Evolutionary conservation across 1,140 invertebrate species (phyloP), one percentile per base, ranked within the genome.

Genomic region (Dendrolimus kikuchii): DNA sequence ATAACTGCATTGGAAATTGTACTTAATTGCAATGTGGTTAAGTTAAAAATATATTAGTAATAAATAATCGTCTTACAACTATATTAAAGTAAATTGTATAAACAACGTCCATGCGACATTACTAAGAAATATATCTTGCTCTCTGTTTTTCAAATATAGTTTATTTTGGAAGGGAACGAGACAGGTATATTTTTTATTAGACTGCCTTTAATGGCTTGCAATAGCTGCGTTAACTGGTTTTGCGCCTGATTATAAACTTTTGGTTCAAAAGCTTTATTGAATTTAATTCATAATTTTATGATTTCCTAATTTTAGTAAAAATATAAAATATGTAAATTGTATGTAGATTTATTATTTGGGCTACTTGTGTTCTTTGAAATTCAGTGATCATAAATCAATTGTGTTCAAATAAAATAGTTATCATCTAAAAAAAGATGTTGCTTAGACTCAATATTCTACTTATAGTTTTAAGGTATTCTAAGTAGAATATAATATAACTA

Each of bases 171-270:
- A 53, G 44, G 40, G 62, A 81, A 59, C 64, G 72, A 78, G 78
- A 68, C 5, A 46, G 51, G 3, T 68, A 67, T 74, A 67, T 58
- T 66, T 71, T 55, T 63, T 51, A 23, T 7, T n/a, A 10, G 57
- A 56, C 40, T 55, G 39, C 39, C 60, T 64, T 55, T 74, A 71
- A 59, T 55, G 69, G 68, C 71, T 70, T 73, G 77, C 70, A 70
- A 71, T 73, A 68, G 72, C 76, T 78, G 77, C 83, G 64, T 81
- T 70, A 80, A 86, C 81, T 81, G 78, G 80, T 85, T 85, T 81
- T 66, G 42, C 49, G 66, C 72, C 74, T 39, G 50, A 59, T 64
- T 49, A 48, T 40, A 54, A 76, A 82, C 72, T 57, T 47, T 81
- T 71, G 58, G 54, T 54, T 43, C 45, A 48, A 48, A 5, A 38